Base-by-base conservation (phyloP, 2,888 invertebrate species). In the Mechanitis messenoides region DNA sequence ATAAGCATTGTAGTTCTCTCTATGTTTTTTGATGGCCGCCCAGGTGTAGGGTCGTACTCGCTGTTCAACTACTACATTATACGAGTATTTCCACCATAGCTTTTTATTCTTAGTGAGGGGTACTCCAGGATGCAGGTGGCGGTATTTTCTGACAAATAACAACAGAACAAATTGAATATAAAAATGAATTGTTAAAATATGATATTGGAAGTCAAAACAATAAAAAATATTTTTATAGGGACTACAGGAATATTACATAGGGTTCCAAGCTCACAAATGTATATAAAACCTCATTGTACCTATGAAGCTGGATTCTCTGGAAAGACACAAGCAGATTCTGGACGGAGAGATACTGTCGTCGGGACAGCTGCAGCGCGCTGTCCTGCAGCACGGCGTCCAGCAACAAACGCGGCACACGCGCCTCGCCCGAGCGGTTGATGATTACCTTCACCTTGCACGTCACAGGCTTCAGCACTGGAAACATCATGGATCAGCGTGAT, bases 51-150 rank as follows among this genome's bases (percentile, higher is more conserved):
- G 95, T 33, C 92, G 86, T 1, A 96, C 91, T 42, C 93, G 87
- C 71, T 95, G 94, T 70, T 95, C 94, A 2, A 95, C 74, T 1
- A 95, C 91, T 3, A 93, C 93, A 66, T 92, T 92, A 77, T 91
- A 94, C 0, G 94, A 94, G 77, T 96, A 96, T 47, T 85, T 91
- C 96, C 96, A 96, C 95, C 95, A 96, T 47, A 90, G 90, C 69
- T 88, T 91, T 1, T 90, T 85, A 74, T 94, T 92, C 60, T 92
- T 92, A 38, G 83, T 78, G 2, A 93, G 81, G 0, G 91, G 90
- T 0, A 91, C 85, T 0, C 91, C 89, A 0, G 94, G 94, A 67
- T 92, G 92, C 62, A 92, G 91, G 69, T 92, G 92, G 4, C 93
- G 91, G 78, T 93, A 93, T 73, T 92, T 92, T 73, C 92, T 92